Evolutionary conservation across 2,113 vertebrate genomes (phyloP), one percentile per base, ranked within the genome.

Genomic region (Datnioides undecimradiatus): DNA sequence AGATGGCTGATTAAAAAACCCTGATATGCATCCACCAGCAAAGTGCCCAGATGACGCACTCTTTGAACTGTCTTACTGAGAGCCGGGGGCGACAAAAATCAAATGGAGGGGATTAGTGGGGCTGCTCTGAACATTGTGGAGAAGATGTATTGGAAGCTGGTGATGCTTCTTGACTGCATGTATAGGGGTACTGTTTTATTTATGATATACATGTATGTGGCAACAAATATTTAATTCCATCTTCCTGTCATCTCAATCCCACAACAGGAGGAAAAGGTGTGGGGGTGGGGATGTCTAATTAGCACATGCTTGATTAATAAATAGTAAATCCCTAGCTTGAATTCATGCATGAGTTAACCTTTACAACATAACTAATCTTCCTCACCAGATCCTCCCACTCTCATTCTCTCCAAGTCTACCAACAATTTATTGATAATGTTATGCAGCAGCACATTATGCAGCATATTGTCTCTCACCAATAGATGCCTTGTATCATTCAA

Each of bases 341-440:
- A 90, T 88, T 86, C 76, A 90, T 86, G 78, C 82, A 89, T 73
- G 63, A 76, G 80, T 83, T 91, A 90, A 89, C 90, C 90, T 91
- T 92, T 91, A 80, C 63, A 78, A 68, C 78, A 54, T 59, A 68
- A 62, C 79, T 88, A 90, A 92, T 93, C 89, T 90, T 71, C 57
- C 66, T 67, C 48, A 66, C 57, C 87, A 90, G 79, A 85, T 90
- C 79, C 88, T 87, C 60, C 88, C 68, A 64, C 78, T 83, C 79
- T 48, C 43, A 41, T 73, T 80, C 60, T 80, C 77, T 73, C 71
- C 72, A 46, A 60, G 65, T 67, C 79, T 52, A 66, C 76, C 36
- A 79, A 84, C 85, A 92, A 87, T 83, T 75, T 83, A 59, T 82
- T 86, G 87, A 90, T 91, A 87, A 91, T 93, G 86, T 86, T 88